Base-by-base conservation (phyloP, 2,113 vertebrate genomes). In the Morphnarchus princeps region DNA sequence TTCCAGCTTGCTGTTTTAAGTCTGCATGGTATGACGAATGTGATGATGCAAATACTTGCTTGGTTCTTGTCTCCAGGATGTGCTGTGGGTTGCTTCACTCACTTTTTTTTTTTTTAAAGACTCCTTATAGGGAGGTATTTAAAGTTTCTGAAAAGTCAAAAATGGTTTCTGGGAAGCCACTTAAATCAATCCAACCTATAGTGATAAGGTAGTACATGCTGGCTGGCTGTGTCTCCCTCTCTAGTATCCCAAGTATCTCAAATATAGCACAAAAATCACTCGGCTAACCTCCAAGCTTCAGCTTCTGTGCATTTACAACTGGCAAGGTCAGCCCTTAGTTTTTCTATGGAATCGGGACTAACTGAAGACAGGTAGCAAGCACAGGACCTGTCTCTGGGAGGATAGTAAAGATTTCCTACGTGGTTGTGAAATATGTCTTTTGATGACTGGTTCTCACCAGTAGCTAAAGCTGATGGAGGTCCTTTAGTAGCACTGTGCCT, bases 1-100 rank as follows among this genome's bases (percentile, higher is more conserved):
- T 94, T 96, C 55, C 34, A 85, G 47, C 65, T 95, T 94, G 52
- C 89, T 95, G n/a, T 91, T 97, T 89, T 95, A 84, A 96, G 65
- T n/a, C 38, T 87, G 82, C 24, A 11, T 36, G 8, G 9, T 87
- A 16, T 93, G 94, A 91, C 2, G 10, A 84, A 79, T 42, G 24
- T 38, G n/a, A 87, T 93, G 94, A 93, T 95, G 83, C 80, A 89
- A 21, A 54, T 89, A 38, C 45, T 81, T 92, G 17, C 29, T 87
- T 84, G 29, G n/a, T 79, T 93, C 70, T 80, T 49, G 49, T 72
- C 31, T 85, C 47, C 52, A 59, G 65, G 57, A 50, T 71, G n/a
- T 91, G 32, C 38, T 93, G 80, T 83, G 83, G 58, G 55, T 84
- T 87, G 43, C 65, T 89, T 82, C 52, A 34, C 10, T 66, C 21